Percentiles rank a stretch among this genome's conserved stretches.
Conservation (phyloP, 2,797 vertebrate species). For the Cuculus canorus region DNA sequence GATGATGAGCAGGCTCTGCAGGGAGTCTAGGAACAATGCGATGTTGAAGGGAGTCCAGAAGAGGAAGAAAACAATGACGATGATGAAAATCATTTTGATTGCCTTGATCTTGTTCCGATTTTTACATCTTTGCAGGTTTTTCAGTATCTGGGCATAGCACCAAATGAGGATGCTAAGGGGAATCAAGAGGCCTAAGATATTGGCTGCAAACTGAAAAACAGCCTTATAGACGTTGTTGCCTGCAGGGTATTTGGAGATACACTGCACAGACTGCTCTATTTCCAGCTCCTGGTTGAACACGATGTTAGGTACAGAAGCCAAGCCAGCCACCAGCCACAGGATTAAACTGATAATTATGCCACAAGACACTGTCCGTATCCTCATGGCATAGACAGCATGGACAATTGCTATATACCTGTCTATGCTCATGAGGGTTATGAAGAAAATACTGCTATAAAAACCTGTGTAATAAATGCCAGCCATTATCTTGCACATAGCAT, state of each 20-base stretch:
- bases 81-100: constrained; percentile 70
- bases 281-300: constrained; percentile 71
- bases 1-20: constrained; percentile 68
- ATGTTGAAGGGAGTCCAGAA: constrained; percentile 80
- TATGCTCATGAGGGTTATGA: constrained; percentile 87
- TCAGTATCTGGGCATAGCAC: constrained; percentile 75
- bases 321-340: constrained; percentile 80
- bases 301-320: constrained; percentile 75
- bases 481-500: constrained; percentile 68
- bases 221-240: constrained; percentile 64
- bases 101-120: constrained; percentile 76
- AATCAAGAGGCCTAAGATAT: constrained; percentile 75
- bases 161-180: constrained; percentile 68
- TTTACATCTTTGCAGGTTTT: constrained; percentile 67
- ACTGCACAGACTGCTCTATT: constrained; percentile 26
- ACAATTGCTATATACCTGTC: constrained; percentile 87
- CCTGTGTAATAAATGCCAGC: constrained; percentile 76
- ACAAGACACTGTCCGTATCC: constrained; percentile 70
- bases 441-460: constrained; percentile 87
- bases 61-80: constrained; percentile 67
- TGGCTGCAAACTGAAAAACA: constrained; percentile 66
- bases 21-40: constrained; percentile 65
- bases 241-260: constrained; percentile 20
- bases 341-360: constrained; percentile 64
- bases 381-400: constrained; percentile 69